Base-by-base conservation (phyloP, 2,797 vertebrate genomes). In the Passerculus sandwichensis region DNA sequence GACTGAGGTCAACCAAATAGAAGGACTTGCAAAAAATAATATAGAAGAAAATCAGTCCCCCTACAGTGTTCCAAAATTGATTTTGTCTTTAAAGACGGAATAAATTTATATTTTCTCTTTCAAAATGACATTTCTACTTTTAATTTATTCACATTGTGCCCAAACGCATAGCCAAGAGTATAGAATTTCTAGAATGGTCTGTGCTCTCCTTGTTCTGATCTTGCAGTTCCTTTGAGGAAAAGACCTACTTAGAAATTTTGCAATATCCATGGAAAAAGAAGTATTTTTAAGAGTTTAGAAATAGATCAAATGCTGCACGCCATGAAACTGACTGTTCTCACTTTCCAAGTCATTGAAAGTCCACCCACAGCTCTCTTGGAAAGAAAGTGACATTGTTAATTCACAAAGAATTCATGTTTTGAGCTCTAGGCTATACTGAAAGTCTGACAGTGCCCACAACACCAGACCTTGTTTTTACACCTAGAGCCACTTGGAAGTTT, bases 261-360 rank as follows among this genome's bases (percentile, higher is more conserved):
- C 53, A 89, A 80, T 67, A 70, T 32, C 32, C 13, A 7, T 54
- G 50, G 61, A 92, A 88, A 91, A 81, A 91, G 80, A 32, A 56
- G 23, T 89, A 88, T 92, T 95, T 95, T 94, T 85, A 93, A 91
- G 60, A n/a, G 65, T 81, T 95, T 85, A 92, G 82, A 96, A 94
- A 93, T 88, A 95, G 93, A 92, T 65, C 54, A 91, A 91, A 93
- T 74, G 69, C 75, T 89, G 57, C 38, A 29, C 75, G 66, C 48
- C 30, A 44, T 85, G 88, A 48, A 89, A 67, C 44, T 1, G 23
- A 89, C 65, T 92, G 50, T 93, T 96, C 87, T 93, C 38, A 50
- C 57, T 93, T 94, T 88, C 61, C 69, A 67, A 94, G 72, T 94
- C 69, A 71, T 60, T 92, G 72, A 67, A 76, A 30, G 85, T 93